Evolutionary conservation across 30 jellyfish, hydroid and myxozoan genomes (phyloP).

Genomic region (Mastigias papua): DNA sequence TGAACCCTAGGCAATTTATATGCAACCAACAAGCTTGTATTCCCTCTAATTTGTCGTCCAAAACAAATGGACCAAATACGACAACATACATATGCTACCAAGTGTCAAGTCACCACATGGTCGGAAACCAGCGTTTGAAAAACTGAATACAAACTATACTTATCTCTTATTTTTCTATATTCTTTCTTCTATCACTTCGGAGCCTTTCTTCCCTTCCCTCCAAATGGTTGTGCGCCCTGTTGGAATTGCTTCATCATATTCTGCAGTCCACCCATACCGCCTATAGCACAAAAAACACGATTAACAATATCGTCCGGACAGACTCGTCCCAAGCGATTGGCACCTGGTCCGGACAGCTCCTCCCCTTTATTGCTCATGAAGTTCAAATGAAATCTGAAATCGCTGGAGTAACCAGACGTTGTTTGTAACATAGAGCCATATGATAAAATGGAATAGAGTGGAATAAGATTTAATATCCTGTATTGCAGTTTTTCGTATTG

Average conservation of each 20-base stretch:
- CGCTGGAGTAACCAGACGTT: too few species aligned
- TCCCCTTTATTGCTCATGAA: too few species aligned
- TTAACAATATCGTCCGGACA: too few species aligned
- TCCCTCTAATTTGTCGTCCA: background rate
- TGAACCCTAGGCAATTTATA: too few species aligned
- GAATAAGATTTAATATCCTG: too few species aligned
- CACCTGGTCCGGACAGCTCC: too few species aligned
- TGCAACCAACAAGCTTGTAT: too few species aligned
- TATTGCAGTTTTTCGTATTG: too few species aligned
- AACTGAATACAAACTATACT: background rate
- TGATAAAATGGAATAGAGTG: too few species aligned
- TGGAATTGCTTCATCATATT: slow-evolving; percentile 96
- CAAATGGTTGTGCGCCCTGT: slow-evolving; percentile 91
- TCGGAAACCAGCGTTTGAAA: background rate
- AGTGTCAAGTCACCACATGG: background rate
- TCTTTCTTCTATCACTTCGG: slow-evolving; percentile 25
- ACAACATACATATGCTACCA: background rate
- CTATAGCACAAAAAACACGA: slow-evolving; percentile 30
- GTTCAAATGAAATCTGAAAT: too few species aligned
- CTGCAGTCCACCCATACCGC: slow-evolving; percentile 99
- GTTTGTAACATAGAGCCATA: too few species aligned
- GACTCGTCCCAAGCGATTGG: too few species aligned
- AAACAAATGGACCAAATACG: background rate
- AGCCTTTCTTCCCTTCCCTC: slow-evolving; percentile 75
- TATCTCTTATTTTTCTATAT: background rate